phyloP scores from a whole-genome alignment of 2,888 invertebrate species.

The Glomeris marginata region DNA sequence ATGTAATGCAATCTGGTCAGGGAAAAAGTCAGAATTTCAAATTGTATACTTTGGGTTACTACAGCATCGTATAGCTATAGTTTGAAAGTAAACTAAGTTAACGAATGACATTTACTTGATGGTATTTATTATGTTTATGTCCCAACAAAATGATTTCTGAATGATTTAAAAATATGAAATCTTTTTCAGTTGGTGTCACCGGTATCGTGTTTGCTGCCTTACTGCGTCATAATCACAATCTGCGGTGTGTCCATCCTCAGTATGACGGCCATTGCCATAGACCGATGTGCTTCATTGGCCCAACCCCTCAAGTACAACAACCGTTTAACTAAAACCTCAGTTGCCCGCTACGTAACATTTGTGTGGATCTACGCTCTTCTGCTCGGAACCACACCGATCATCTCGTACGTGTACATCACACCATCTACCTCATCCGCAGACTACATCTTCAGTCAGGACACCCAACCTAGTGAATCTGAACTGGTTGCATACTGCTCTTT shows the following conservation, averaged over 20 bases:
- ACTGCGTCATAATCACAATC: constrained; percentile 41
- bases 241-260: constrained; percentile 44
- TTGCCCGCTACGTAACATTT: constrained; percentile 40
- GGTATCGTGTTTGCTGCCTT: constrained; percentile 40
- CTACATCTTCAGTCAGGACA: not conserved
- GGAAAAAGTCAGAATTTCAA: too few species aligned
- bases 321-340: constrained; percentile 44
- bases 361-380: constrained; percentile 43
- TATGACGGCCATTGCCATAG: constrained; percentile 45
- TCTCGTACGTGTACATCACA: constrained; percentile 30
- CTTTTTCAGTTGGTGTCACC: constrained; percentile 12
- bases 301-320: constrained; percentile 45
- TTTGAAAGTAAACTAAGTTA: too few species aligned
- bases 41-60: too few species aligned
- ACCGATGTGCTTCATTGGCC: constrained; percentile 36
- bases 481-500: constrained; percentile 16
- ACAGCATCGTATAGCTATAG: too few species aligned
- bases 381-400: constrained; percentile 40
- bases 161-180: too few species aligned
- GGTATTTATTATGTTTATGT: too few species aligned
- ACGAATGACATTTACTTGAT: too few species aligned
- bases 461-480: constrained; percentile 6
- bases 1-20: too few species aligned
- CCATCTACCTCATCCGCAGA: constrained; percentile 2
- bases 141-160: too few species aligned